Evolutionary conservation across 2,113 vertebrate genomes (phyloP).

Genomic region (Pontoporia blainvillei): DNA sequence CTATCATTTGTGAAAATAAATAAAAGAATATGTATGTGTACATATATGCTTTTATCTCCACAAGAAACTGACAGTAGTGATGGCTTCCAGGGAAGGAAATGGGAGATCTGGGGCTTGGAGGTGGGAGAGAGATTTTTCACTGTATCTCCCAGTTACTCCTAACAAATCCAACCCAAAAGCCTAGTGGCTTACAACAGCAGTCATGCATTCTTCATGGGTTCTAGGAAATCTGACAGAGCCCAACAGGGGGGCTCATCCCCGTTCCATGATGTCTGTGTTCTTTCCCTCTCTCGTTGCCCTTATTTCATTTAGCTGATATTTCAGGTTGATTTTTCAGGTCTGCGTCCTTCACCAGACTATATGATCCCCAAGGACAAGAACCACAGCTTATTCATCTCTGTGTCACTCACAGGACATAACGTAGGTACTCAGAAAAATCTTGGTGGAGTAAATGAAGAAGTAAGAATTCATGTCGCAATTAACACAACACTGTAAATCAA

Average conservation of each 20-base stretch:
- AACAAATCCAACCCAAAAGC: not conserved
- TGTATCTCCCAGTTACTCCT: not conserved
- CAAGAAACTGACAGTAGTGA: not conserved
- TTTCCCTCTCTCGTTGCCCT: not conserved
- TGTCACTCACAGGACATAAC: not conserved
- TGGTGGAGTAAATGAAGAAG: not conserved
- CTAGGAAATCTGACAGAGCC: not conserved
- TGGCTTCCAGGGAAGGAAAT: not conserved
- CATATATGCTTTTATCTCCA: not conserved
- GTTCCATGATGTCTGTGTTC: too few relatives aligned
- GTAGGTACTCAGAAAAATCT: not conserved
- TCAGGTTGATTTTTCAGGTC: not conserved
- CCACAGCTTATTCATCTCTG: not conserved
- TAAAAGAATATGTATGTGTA: not conserved
- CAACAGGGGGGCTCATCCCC: not conserved
- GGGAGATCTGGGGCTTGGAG: not conserved
- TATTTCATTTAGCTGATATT: not conserved
- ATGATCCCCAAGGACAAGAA: not conserved
- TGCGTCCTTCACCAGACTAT: not conserved
- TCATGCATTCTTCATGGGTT: not conserved
- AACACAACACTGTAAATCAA: too few relatives aligned
- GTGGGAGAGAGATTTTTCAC: not conserved
- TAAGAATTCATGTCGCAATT: not conserved
- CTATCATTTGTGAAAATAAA: not conserved
- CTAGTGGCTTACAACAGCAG: not conserved